These are phyloP conservation scores for Myotis planiceps DNA, from an alignment of 2,797 vertebrate genomes.

Conservation along the genomic window DNA sequence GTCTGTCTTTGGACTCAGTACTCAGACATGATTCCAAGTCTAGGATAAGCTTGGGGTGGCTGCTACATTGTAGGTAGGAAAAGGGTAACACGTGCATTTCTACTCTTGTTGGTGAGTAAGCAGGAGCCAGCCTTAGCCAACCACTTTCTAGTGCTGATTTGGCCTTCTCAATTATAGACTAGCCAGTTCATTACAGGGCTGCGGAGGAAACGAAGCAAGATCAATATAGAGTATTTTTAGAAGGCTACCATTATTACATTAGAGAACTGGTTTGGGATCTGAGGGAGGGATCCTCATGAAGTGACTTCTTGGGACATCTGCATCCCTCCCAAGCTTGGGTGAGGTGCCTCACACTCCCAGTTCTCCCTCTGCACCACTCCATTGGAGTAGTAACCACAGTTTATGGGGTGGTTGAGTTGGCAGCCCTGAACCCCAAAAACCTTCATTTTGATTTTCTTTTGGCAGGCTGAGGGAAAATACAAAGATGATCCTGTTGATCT, in stretches of 20 bases:
- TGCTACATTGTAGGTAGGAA: background rate
- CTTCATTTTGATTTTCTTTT: conserved; percentile 78
- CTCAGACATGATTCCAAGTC: background rate
- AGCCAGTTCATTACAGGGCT: background rate
- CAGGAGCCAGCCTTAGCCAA: background rate
- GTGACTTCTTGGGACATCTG: conserved; percentile 7
- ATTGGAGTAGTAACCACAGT: conserved; percentile 55
- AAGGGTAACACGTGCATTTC: background rate
- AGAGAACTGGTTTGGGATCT: background rate
- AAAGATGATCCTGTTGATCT: conserved; percentile 95
- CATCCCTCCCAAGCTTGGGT: background rate
- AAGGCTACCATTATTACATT: background rate
- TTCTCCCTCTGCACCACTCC: conserved; percentile 46
- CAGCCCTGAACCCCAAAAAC: conserved; percentile 38
- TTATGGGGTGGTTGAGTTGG: conserved; percentile 65
- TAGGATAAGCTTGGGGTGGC: background rate
- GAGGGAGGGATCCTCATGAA: background rate
- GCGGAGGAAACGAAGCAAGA: background rate
- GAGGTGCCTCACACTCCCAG: background rate
- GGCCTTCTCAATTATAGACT: background rate
- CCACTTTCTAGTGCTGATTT: background rate
- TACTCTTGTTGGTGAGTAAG: background rate
- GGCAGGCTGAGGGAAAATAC: conserved; percentile 92
- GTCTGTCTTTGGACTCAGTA: background rate
- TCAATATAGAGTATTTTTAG: background rate